Evolutionary conservation across 2,888 invertebrate species (phyloP), one percentile per base, ranked within the genome.

Genomic region (Rosalia funebris): DNA sequence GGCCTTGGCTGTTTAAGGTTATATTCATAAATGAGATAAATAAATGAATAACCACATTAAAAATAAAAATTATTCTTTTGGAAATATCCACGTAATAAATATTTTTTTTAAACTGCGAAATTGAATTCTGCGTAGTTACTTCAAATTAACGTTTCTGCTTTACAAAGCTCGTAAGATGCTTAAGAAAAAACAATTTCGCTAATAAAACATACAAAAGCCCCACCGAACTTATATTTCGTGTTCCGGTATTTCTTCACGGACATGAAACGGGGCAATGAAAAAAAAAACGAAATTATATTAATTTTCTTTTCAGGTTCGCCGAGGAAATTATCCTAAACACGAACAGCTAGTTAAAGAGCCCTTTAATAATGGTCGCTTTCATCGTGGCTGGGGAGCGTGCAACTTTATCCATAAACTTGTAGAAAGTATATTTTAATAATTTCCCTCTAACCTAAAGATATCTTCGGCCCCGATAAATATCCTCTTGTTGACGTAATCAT

Each of bases 401-500:
- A 25, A 25, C 25, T 25, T 25, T 25, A 25, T 25, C 25, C 3
- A 25, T 25, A 25, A 25, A 50, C 50, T 50, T n/a, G 7, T 7
- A 0, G 5, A 2, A n/a, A 59, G 59, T 59, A 41, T 55, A 59
- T 62, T 59, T 58, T 46, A 53, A 62, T 62, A 62, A 62, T 56
- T 46, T 56, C 37, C 37, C 20, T 34, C 37, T 41, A 57, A 60
- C 54, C 48, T 45, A 42, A 46, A 57, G 46, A 53, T 60, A 60
- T 65, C 56, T 17, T 19, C 41, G 31, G 36, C 53, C 53, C 45
- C 63, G 59, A 68, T 69, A 66, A 61, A 65, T 59, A 61, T 60
- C 47, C 63, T 41, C 62, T 58, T 50, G 66, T 65, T 64, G 65
- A 65, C 65, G 60, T 59, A 48, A 63, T 63, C 60, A 57, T 65